Conservation (phyloP, 2,888 invertebrate genomes). For the Tetranychus piercei region DNA sequence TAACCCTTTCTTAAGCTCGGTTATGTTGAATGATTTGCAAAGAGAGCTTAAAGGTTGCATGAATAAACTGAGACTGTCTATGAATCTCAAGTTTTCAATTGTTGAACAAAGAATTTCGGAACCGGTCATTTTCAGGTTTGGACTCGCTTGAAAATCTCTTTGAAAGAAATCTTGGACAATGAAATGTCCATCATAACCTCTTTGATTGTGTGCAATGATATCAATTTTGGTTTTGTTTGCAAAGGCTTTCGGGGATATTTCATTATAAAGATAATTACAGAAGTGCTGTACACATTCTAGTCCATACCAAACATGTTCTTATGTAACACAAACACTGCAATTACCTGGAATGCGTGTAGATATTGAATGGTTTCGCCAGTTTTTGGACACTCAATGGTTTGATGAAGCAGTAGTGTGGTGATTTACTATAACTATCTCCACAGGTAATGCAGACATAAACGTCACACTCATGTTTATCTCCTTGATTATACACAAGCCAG, state of each 20-base stretch:
- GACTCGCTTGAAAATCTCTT: background rate
- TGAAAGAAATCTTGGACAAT: constrained; percentile 14
- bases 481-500: too few species aligned
- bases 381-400: background rate
- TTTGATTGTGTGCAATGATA: constrained; percentile 16
- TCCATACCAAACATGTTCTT: constrained; percentile 3
- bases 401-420: background rate
- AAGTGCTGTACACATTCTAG: constrained; percentile 7
- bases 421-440: too few species aligned
- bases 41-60: constrained; percentile 9
- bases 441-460: background rate
- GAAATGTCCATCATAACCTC: constrained; percentile 19
- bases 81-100: constrained; percentile 15
- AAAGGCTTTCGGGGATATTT: constrained; percentile 29
- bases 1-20: background rate
- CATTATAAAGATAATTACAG: constrained; percentile 35
- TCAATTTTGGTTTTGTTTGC: background rate
- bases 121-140: constrained; percentile 12
- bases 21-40: constrained; percentile 15
- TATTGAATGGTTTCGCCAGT: background rate
- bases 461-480: background rate
- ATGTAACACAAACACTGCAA: constrained; percentile 3
- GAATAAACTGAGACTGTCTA: constrained; percentile 16
- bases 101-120: constrained; percentile 8
- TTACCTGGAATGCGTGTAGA: too few species aligned